These are phyloP conservation scores for Bubalus kerabau DNA, from an alignment of 2,113 vertebrate genomes.

Conservation along the genomic window DNA sequence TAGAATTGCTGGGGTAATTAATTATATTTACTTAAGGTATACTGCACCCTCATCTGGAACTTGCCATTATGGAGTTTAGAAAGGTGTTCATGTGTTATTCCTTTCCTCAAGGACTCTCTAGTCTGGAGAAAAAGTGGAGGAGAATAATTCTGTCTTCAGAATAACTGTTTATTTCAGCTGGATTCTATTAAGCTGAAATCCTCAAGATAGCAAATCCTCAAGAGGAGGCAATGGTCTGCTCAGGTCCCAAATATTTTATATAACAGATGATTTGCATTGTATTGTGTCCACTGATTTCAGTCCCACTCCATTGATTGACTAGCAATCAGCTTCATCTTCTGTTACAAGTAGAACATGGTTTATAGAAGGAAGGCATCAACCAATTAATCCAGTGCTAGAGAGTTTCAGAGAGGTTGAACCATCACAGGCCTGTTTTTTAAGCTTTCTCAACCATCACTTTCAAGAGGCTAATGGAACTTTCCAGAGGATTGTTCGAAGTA, in stretches of 20 bases:
- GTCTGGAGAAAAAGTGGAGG: background rate
- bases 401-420: constrained; percentile 32
- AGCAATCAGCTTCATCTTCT: background rate
- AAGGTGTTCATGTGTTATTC: background rate
- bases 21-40: background rate
- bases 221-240: background rate
- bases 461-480: constrained; percentile 19
- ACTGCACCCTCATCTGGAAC: background rate
- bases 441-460: constrained; percentile 23
- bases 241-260: background rate
- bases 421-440: background rate
- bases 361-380: background rate
- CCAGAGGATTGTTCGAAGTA: background rate
- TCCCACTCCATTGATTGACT: background rate
- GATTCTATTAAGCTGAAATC: background rate
- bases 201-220: background rate
- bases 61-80: too few species aligned
- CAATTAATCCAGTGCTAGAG: constrained; percentile 13
- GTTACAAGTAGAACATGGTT: background rate
- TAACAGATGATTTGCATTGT: background rate
- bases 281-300: background rate
- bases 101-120: background rate
- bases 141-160: background rate
- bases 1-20: background rate
- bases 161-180: background rate